Percentiles rank a stretch among this genome's conserved stretches.
Evolutionary conservation across 1,140 invertebrate genomes (phyloP).

Genomic region (Paraescarpia echinospica): DNA sequence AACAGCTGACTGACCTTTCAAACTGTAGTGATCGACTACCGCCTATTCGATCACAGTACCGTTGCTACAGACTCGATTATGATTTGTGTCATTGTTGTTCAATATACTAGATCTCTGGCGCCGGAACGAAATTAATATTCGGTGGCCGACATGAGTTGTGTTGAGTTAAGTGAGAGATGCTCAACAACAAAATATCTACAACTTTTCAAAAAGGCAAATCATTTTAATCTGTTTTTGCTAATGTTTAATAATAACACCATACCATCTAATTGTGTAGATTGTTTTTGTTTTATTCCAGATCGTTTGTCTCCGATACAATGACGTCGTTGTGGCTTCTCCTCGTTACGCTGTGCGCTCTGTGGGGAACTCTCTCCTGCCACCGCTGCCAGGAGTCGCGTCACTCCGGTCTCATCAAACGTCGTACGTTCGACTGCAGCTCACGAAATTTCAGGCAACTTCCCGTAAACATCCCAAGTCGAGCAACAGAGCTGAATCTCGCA

Average conservation of each 20-base stretch:
- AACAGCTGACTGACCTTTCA: too few species aligned
- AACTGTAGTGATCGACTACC: too few species aligned
- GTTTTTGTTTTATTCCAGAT: background rate
- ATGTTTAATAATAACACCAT: background rate
- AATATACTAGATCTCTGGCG: too few species aligned
- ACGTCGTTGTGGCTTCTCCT: background rate
- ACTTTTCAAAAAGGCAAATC: too few species aligned
- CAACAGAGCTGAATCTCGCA: background rate
- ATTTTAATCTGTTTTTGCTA: background rate
- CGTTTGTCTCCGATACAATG: background rate
- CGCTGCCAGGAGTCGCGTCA: background rate
- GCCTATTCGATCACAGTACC: too few species aligned
- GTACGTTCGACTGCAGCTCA: background rate
- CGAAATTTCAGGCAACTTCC: background rate
- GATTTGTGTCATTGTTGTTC: too few species aligned
- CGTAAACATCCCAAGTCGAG: background rate
- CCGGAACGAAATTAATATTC: too few species aligned
- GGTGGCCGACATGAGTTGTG: too few species aligned
- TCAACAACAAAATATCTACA: too few species aligned
- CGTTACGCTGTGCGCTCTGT: background rate
- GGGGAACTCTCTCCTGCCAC: background rate
- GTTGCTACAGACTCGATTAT: too few species aligned
- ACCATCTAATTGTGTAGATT: background rate
- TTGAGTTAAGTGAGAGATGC: too few species aligned
- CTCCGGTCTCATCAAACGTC: background rate